Evolutionary conservation across 2,888 invertebrate species (phyloP).

Genomic region (Rhamphomyia laevipes): DNA sequence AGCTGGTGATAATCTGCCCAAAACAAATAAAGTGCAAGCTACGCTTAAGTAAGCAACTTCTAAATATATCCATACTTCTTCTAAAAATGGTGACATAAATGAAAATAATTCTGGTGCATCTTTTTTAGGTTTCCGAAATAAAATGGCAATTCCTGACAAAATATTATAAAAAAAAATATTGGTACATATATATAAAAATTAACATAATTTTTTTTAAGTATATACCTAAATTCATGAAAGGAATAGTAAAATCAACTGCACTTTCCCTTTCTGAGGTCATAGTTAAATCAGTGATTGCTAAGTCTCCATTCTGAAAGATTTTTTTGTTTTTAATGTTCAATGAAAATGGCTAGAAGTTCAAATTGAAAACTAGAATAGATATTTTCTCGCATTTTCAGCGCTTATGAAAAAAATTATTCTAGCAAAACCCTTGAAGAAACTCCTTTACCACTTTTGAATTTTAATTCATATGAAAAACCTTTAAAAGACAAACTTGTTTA

Average conservation of each 20-base stretch:
- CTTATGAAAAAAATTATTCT: too few species aligned
- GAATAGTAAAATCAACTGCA: constrained; percentile 88
- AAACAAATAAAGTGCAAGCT: constrained; percentile 62
- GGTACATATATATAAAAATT: background rate
- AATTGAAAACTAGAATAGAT: too few species aligned
- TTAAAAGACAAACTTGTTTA: too few species aligned
- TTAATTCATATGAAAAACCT: too few species aligned
- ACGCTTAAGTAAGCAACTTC: constrained; percentile 69
- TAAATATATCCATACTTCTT: constrained; percentile 74
- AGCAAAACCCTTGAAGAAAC: too few species aligned
- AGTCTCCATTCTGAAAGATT: constrained; percentile 66
- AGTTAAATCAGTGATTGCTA: constrained; percentile 84
- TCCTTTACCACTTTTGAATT: too few species aligned
- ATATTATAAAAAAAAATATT: constrained; percentile 1
- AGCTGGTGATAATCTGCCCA: constrained; percentile 69
- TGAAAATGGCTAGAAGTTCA: too few species aligned
- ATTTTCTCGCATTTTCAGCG: too few species aligned
- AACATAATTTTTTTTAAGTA: background rate
- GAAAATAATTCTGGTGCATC: constrained; percentile 78
- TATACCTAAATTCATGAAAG: constrained; percentile 80
- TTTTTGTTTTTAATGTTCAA: too few species aligned
- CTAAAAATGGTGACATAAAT: constrained; percentile 81
- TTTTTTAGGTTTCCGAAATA: constrained; percentile 75
- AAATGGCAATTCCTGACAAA: constrained; percentile 66
- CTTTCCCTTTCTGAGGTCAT: constrained; percentile 78